Evolutionary conservation across 2,113 vertebrate species (phyloP).

Genomic region (Seriola rivoliana): DNA sequence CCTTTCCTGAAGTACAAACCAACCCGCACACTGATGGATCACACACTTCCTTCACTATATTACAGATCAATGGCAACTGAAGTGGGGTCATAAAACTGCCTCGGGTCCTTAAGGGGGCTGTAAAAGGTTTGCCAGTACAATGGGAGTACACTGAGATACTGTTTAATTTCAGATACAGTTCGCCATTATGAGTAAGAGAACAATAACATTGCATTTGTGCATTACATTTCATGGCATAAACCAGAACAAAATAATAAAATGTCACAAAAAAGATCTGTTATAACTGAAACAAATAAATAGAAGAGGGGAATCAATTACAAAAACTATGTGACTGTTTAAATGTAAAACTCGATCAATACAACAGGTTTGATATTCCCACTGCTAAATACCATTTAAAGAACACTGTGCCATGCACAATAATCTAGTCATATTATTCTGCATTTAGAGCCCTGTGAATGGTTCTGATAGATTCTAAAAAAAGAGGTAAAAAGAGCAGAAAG

Average conservation of each 20-base stretch:
- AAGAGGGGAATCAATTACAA: not conserved
- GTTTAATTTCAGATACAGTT: slow-evolving; percentile 13
- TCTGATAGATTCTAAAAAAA: not conserved
- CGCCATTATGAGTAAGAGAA: not conserved
- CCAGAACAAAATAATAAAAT: not conserved
- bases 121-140: not conserved
- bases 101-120: not conserved
- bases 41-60: slow-evolving; percentile 40
- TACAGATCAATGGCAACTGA: slow-evolving; percentile 43
- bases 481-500: not conserved
- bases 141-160: not conserved
- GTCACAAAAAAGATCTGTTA: not conserved
- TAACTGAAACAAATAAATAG: not conserved
- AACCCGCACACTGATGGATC: slow-evolving; percentile 41
- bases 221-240: not conserved
- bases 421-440: not conserved
- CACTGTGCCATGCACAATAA: not conserved
- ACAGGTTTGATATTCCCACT: not conserved
- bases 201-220: not conserved
- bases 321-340: not conserved
- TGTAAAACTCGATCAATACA: not conserved
- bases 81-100: slow-evolving; percentile 34
- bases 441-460: not conserved
- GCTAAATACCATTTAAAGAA: not conserved
- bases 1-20: slow-evolving; percentile 26